Evolutionary conservation across 2,113 vertebrate genomes (phyloP), one percentile per base, ranked within the genome.

Genomic region (Silurus glanis): DNA sequence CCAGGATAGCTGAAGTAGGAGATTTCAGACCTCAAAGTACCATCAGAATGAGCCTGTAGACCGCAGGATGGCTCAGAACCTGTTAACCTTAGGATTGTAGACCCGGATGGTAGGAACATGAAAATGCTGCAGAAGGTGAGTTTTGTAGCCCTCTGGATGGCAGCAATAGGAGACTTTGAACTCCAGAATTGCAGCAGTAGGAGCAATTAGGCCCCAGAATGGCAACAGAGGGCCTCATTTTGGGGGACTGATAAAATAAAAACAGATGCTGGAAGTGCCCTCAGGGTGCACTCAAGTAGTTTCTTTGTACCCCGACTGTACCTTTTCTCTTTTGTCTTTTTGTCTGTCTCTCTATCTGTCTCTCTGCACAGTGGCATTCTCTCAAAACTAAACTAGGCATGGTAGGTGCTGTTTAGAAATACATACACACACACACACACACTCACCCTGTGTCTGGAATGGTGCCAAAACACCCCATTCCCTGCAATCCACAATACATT

Each of bases 341-440:
- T 86, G 74, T 72, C 19, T 82, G 17, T 75, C 62, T 82, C 53
- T 78, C 82, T 82, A 9, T 47, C 72, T 62, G 21, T 88, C 64
- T 80, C 56, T 84, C 58, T 85, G 23, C 92, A 89, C 95, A 99
- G 97, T 97, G 97, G 95, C 96, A 95, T 95, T 96, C 95, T 96
- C 93, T 97, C 94, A 96, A 95, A 92, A 94, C 96, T 95, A 97
- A 96, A 96, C 97, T 99, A 93, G 97, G 97, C 96, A 97, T 97
- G 98, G 98, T 99, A 99, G 96, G 98, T 98, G 94, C 92, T 16
- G 83, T 9, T 88, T 81, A 72, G 61, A 25, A 49, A 28, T 16
- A 81, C 66, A 74, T 13, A 56, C 55, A 56, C 55, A 78, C 23
- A 56, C 55, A 56, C 55, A 78, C 23, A 59, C 55, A 56, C n/a